These are phyloP conservation scores for Syngnathus floridae DNA, from an alignment of 2,113 vertebrate genomes.

Conservation along the genomic window DNA sequence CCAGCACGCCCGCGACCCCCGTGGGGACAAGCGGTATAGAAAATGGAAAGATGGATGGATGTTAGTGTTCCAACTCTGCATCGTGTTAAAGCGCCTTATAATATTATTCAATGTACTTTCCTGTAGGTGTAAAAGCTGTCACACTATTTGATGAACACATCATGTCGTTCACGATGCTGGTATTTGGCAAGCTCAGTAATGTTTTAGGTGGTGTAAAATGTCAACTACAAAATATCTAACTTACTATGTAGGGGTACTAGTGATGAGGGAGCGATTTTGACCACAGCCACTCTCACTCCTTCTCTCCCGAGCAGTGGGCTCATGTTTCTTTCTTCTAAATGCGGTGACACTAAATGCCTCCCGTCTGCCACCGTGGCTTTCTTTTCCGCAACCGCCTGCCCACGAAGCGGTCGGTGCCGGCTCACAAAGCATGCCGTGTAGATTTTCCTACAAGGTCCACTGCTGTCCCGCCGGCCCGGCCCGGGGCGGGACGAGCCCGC, in stretches of 20 bases:
- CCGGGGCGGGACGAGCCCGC: not conserved
- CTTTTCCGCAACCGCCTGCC: not conserved
- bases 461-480: slow-evolving; percentile 16
- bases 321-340: slow-evolving; percentile 48
- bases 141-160: not conserved
- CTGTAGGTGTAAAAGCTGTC: not conserved
- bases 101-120: not conserved
- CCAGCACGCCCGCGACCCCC: no score
- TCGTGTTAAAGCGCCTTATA: not conserved
- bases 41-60: no score
- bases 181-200: not conserved
- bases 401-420: not conserved
- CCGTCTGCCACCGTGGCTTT: not conserved
- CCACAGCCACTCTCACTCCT: slow-evolving; percentile 4
- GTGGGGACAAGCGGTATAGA: no score
- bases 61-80: not conserved
- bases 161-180: not conserved
- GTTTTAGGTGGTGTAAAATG: not conserved
- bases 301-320: slow-evolving; percentile 13
- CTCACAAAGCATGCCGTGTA: slow-evolving; percentile 48
- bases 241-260: not conserved
- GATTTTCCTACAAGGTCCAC: slow-evolving; percentile 39
- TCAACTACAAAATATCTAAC: not conserved
- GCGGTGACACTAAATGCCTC: slow-evolving; percentile 16
- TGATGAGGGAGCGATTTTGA: not conserved